These are phyloP conservation scores for Palaemon carinicauda DNA, from an alignment of 1,140 invertebrate genomes.

Conservation along the genomic window DNA sequence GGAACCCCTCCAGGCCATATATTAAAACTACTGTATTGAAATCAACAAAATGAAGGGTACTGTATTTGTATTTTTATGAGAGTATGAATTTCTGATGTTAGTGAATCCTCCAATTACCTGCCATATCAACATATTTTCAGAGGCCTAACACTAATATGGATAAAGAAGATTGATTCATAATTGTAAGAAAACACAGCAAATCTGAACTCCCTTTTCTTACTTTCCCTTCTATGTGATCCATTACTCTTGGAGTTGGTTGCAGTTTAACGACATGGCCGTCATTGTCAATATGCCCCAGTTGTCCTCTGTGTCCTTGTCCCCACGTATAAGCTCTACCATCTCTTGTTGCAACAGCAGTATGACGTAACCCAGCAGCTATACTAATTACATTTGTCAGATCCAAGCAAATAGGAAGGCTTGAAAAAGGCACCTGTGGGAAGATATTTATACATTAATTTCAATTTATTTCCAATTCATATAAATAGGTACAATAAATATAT, in stretches of 20 bases:
- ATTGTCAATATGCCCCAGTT: constrained; percentile 70
- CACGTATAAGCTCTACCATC: constrained; percentile 70
- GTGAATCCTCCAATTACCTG: not conserved
- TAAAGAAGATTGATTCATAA: no score
- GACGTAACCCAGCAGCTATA: constrained; percentile 73
- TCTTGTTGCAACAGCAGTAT: constrained; percentile 74
- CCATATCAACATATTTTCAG: no score
- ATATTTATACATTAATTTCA: not conserved
- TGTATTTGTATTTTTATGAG: no score
- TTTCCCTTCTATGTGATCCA: constrained; percentile 51
- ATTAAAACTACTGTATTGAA: no score
- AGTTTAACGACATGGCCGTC: constrained; percentile 60
- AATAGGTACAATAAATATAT: not conserved
- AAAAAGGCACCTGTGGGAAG: constrained; percentile 52
- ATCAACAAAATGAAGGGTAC: no score
- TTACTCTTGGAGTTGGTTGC: constrained; percentile 42
- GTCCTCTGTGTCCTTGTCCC: constrained; percentile 73
- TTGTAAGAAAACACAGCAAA: no score
- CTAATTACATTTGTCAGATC: constrained; percentile 59
- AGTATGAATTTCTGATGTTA: no score
- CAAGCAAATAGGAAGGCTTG: constrained; percentile 57
- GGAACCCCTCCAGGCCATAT: no score
- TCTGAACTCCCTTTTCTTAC: no score
- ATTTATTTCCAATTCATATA: not conserved
- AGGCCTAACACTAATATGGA: no score